phyloP scores from a whole-genome alignment of 2,113 vertebrate genomes.

The Oreochromis spilurus region DNA sequence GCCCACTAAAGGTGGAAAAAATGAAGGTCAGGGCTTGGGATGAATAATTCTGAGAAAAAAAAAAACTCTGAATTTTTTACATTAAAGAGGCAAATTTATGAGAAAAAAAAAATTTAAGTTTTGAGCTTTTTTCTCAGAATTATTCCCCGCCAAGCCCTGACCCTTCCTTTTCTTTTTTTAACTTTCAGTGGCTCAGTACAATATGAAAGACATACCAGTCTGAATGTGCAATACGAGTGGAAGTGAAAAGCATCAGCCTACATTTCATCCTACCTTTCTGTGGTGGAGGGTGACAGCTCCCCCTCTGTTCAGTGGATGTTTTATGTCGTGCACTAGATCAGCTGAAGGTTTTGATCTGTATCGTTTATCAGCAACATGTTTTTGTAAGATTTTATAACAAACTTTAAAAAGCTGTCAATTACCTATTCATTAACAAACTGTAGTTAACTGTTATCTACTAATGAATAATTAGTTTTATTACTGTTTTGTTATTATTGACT shows the following conservation, averaged over 20 bases:
- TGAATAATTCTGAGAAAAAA: neutral
- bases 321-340: rapidly evolving
- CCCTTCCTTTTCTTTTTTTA: neutral
- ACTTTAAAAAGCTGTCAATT: neutral
- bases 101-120: neutral
- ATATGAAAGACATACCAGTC: neutral
- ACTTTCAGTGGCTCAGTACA: neutral
- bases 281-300: rapidly evolving
- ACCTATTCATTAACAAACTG: neutral
- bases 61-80: rapidly evolving
- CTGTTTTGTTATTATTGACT: neutral
- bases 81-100: neutral
- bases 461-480: neutral
- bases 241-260: neutral
- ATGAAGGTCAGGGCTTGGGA: neutral
- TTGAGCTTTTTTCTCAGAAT: neutral
- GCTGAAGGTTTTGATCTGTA: neutral
- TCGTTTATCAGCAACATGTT: neutral
- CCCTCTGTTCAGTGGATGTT: neutral
- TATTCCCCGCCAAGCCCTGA: too few relatives aligned
- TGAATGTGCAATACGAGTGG: neutral
- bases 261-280: neutral
- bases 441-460: neutral
- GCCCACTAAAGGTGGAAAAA: rapidly evolving
- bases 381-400: neutral